phyloP scores from a whole-genome alignment of 2,888 invertebrate species.

The Amiota minor region DNA sequence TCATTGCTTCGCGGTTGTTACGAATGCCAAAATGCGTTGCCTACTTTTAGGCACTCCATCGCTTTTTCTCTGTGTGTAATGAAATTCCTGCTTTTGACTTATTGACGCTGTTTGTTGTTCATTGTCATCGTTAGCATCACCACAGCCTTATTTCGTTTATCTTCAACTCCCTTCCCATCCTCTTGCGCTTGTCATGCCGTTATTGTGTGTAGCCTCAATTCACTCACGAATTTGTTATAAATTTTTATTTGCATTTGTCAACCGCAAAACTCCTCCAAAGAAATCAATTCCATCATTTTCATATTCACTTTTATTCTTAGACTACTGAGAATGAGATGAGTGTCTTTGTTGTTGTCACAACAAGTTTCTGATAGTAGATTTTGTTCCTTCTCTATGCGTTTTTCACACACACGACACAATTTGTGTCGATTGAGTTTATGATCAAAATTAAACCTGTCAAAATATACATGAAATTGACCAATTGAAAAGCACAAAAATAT shows the following conservation, averaged over 20 bases:
- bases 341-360: not conserved
- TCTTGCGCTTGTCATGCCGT: too few relatives aligned
- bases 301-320: not conserved
- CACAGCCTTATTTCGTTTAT: not conserved
- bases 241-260: slow-evolving; percentile 54
- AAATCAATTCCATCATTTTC: not conserved
- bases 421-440: slow-evolving; percentile 21
- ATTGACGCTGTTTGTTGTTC: slow-evolving; percentile 63
- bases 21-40: slow-evolving; percentile 66
- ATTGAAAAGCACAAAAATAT: not conserved
- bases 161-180: not conserved
- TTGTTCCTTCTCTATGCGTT: slow-evolving; percentile 33
- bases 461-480: slow-evolving; percentile 1
- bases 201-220: not conserved
- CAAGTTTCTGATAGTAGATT: not conserved
- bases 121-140: slow-evolving; percentile 30
- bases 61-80: slow-evolving; percentile 51
- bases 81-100: slow-evolving; percentile 71
- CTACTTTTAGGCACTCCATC: slow-evolving; percentile 56
- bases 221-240: slow-evolving; percentile 40
- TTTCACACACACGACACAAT: slow-evolving; percentile 38
- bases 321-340: not conserved
- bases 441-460: not conserved
- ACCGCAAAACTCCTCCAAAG: slow-evolving; percentile 34
- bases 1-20: slow-evolving; percentile 36